Evolutionary conservation across 1,140 invertebrate genomes (phyloP).

Genomic region (Drosophila trapezifrons): DNA sequence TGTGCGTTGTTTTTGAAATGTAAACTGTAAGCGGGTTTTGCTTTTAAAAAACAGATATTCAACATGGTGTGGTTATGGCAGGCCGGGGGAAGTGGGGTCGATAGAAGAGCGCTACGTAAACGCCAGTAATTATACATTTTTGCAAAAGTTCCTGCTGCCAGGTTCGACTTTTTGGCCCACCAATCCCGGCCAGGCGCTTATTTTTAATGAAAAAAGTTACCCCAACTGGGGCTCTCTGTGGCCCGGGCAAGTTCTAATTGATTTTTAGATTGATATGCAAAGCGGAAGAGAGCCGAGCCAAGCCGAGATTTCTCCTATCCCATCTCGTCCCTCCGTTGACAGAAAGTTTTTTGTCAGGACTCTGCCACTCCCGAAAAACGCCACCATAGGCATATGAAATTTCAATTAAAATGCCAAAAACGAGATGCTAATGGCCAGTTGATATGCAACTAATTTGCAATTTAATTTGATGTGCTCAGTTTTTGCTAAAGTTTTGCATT

Average conservation of each 20-base stretch:
- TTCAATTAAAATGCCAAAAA: constrained; percentile 63
- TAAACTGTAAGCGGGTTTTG: constrained; percentile 60
- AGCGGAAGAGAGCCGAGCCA: constrained; percentile 26
- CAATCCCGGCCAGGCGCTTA: constrained; percentile 53
- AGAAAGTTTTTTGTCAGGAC: constrained; percentile 39
- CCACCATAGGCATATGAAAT: constrained; percentile 55
- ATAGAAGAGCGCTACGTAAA: constrained; percentile 37
- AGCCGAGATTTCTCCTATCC: constrained; percentile 10
- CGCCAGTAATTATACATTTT: constrained; percentile 64
- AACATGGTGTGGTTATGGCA: constrained; percentile 22
- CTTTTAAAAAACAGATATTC: constrained; percentile 59
- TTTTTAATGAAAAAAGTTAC: constrained; percentile 64
- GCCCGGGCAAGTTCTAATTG: constrained; percentile 60
- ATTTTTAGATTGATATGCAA: constrained; percentile 68
- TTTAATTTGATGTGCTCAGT: constrained; percentile 41
- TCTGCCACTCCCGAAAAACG: constrained; percentile 3
- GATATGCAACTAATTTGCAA: constrained; percentile 64
- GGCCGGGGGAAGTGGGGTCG: background rate
- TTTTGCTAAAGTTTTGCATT: constrained; percentile 1
- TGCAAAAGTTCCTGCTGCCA: constrained; percentile 44
- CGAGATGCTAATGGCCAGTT: constrained; percentile 54
- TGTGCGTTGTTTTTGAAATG: constrained; percentile 46
- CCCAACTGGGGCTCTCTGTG: constrained; percentile 27
- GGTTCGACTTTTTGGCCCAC: constrained; percentile 41
- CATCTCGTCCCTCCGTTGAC: constrained; percentile 28